A percentile compares a stretch with the other conserved stretches of the same genome.
Conservation (phyloP, 2,113 vertebrate species). For the Boleophthalmus pectinirostris region DNA sequence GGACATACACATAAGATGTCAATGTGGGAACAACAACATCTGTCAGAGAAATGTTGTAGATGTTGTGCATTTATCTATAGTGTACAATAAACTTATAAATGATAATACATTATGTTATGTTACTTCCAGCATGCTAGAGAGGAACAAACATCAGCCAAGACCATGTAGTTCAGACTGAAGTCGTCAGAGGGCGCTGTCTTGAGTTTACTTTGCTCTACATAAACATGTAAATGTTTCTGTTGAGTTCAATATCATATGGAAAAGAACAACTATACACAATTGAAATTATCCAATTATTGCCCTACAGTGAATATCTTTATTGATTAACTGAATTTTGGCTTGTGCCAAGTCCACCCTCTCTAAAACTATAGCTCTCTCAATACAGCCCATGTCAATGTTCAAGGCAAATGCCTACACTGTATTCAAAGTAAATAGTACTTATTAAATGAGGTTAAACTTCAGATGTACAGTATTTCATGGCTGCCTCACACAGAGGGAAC, state of each 20-base stretch:
- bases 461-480: too few relatives aligned
- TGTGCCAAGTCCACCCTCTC: too few relatives aligned
- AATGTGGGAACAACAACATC: too few relatives aligned
- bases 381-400: too few relatives aligned
- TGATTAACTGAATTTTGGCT: too few relatives aligned
- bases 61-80: not conserved
- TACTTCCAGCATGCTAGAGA: not conserved
- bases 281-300: too few relatives aligned
- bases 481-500: not conserved
- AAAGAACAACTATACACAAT: not conserved
- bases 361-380: too few relatives aligned
- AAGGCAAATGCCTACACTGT: not conserved
- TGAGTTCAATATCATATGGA: not conserved
- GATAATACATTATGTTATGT: not conserved
- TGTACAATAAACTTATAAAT: not conserved
- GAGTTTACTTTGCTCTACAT: not conserved
- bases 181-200: slow-evolving; percentile 32
- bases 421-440: not conserved
- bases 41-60: too few relatives aligned
- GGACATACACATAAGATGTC: too few relatives aligned
- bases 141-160: not conserved
- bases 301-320: not conserved
- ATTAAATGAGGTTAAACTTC: too few relatives aligned
- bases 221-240: not conserved
- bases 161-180: not conserved